Base-by-base conservation (phyloP, 2,888 invertebrate species). In the Eupeodes latifasciatus region DNA sequence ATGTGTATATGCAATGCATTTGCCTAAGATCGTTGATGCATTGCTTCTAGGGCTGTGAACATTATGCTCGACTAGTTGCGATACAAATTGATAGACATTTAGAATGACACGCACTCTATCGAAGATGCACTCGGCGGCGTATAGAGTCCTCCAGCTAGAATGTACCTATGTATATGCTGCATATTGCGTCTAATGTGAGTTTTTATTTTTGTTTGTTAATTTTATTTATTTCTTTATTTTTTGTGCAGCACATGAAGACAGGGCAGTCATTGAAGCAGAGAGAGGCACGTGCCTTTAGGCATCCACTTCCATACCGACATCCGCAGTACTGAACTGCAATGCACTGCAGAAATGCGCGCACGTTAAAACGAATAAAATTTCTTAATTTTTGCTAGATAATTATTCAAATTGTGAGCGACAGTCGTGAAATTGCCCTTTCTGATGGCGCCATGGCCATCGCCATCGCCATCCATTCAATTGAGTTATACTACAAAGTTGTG, bases 11-110 rank as follows among this genome's bases (percentile, higher is more conserved):
- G 19, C 19, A 19, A 19, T 53, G 27, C 27, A 78, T 61, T 72
- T 72, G 59, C 72, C 47, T 59, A 59, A 27, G 77, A 85, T 81
- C 67, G 64, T 77, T 81, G 82, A 82, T 86, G 75, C 69, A 86
- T 82, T 67, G 79, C 61, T 75, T 61, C 83, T 80, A 80, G 76
- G 76, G 66, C 80, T 83, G 71, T 83, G 83, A 80, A 77, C 87
- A 87, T 87, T 87, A 87, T 83, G 87, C 87, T 87, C 76, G 87
- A 87, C 83, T 87, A 87, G 87, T 83, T 87, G 87, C 87, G 83
- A 83, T 87, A 87, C 87, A 83, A 80, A 87, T 87, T 87, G 87
- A 87, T 80, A 83, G 87, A 83, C 80, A 87, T 87, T 87, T 80
- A 87, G 83, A 83, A 83, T 83, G 87, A 80, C 87, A 87, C 86